phyloP scores from a whole-genome alignment of 1,140 invertebrate genomes.

The Heliconius himera region DNA sequence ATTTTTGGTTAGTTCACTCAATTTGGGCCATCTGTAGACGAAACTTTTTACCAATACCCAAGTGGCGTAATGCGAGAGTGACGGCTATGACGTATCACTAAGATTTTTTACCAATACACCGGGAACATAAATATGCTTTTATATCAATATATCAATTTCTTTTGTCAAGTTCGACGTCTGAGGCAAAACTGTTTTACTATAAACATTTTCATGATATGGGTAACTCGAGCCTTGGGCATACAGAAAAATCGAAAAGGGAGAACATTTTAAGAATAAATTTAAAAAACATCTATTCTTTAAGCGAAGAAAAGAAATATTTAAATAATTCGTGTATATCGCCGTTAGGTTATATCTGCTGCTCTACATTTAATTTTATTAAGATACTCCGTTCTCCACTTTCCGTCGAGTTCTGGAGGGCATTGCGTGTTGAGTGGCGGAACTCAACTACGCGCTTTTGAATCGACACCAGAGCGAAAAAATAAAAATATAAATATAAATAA shows the following conservation, averaged over 20 bases:
- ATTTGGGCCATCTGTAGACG: constrained; percentile 21
- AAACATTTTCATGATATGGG: constrained; percentile 40
- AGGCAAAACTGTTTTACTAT: constrained; percentile 48
- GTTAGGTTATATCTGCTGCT: too few relatives aligned
- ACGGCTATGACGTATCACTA: constrained; percentile 78
- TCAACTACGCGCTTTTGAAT: too few relatives aligned
- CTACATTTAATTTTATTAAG: too few relatives aligned
- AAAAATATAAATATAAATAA: too few relatives aligned
- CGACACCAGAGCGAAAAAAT: too few relatives aligned
- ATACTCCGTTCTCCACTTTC: too few relatives aligned
- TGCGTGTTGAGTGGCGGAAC: too few relatives aligned
- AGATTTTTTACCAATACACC: constrained; percentile 73
- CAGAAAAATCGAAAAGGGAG: not conserved
- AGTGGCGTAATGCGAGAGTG: constrained; percentile 60
- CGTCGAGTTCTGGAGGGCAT: too few relatives aligned
- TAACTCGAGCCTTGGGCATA: not conserved
- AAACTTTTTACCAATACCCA: constrained; percentile 71
- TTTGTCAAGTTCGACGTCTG: constrained; percentile 63
- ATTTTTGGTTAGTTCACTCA: constrained; percentile 18
- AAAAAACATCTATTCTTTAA: not conserved
- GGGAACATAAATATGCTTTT: constrained; percentile 80
- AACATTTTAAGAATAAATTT: not conserved
- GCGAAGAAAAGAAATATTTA: not conserved
- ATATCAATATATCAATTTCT: constrained; percentile 78
- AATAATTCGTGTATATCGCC: too few relatives aligned